phyloP scores from a whole-genome alignment of 2,113 vertebrate genomes.

The Brachionichthys hirsutus region DNA sequence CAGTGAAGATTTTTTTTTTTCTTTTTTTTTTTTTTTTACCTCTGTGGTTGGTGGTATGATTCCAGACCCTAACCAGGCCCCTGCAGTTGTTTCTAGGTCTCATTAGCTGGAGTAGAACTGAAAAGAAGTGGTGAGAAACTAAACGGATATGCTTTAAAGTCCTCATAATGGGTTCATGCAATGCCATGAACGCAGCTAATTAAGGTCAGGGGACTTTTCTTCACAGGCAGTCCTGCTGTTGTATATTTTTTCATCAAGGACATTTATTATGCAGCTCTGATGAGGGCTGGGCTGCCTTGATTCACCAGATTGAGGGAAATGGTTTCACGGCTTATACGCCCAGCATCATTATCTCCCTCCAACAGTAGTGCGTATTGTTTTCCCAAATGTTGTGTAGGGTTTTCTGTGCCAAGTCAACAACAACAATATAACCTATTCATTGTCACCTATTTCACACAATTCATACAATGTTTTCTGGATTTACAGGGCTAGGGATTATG shows the following conservation, averaged over 20 bases:
- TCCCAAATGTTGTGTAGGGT: slow-evolving; percentile 5
- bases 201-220: slow-evolving; percentile 73
- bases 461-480: not conserved
- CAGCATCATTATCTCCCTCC: slow-evolving; percentile 43
- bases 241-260: slow-evolving; percentile 67
- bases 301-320: slow-evolving; percentile 40
- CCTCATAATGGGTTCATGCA: slow-evolving; percentile 72
- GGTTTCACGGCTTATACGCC: slow-evolving; percentile 15
- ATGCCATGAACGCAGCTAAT: slow-evolving; percentile 72
- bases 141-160: slow-evolving; percentile 77
- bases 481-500: not conserved
- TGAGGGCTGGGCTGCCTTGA: slow-evolving; percentile 22
- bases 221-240: slow-evolving; percentile 52
- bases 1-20: too few species aligned
- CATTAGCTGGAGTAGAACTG: slow-evolving; percentile 64
- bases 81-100: slow-evolving; percentile 45
- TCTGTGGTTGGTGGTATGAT: slow-evolving; percentile 25
- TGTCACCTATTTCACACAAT: not conserved
- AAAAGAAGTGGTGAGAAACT: slow-evolving; percentile 72
- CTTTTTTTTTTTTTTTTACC: too few species aligned
- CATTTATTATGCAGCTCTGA: slow-evolving; percentile 57
- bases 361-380: not conserved
- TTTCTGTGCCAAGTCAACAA: slow-evolving; percentile 5
- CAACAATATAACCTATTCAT: slow-evolving; percentile 22
- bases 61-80: slow-evolving; percentile 21